Conservation (phyloP, 1,140 invertebrate genomes). For the Leptopilina boulardi region DNA sequence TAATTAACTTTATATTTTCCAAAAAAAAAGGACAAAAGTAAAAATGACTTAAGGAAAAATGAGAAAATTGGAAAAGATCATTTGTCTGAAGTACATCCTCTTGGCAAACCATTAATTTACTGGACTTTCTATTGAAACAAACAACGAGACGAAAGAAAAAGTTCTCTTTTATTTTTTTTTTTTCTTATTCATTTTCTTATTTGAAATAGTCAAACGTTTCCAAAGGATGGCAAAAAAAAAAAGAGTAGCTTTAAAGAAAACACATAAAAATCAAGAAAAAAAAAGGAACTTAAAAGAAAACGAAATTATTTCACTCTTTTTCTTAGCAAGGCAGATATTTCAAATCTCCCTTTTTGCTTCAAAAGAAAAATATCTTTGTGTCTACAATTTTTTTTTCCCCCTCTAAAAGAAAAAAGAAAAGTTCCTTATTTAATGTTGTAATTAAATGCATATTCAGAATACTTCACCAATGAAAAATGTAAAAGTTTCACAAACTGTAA, state of each 20-base stretch:
- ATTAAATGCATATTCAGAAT: slow-evolving; percentile 10
- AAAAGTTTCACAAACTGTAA: neutral
- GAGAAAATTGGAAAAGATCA: slow-evolving; percentile 33
- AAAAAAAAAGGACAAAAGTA: slow-evolving; percentile 1
- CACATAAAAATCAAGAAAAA: neutral
- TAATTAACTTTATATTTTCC: neutral
- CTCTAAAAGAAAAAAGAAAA: neutral
- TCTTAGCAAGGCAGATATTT: neutral
- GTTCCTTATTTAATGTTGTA: neutral
- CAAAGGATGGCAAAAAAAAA: neutral
- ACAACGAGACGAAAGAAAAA: neutral
- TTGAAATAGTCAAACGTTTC: slow-evolving; percentile 21
- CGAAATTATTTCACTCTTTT: neutral
- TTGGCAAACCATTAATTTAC: neutral
- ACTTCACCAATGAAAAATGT: neutral
- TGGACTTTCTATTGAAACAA: slow-evolving; percentile 25
- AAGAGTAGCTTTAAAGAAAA: neutral
- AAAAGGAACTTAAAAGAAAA: no score
- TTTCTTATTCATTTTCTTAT: neutral
- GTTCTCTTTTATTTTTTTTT: no score
- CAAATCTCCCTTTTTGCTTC: neutral
- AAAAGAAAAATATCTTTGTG: neutral
- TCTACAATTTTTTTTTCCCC: neutral
- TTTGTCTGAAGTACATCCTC: slow-evolving; percentile 11
- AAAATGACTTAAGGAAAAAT: slow-evolving; percentile 26